Base-by-base conservation (phyloP, 1,140 invertebrate genomes). In the Drosophila auraria region DNA sequence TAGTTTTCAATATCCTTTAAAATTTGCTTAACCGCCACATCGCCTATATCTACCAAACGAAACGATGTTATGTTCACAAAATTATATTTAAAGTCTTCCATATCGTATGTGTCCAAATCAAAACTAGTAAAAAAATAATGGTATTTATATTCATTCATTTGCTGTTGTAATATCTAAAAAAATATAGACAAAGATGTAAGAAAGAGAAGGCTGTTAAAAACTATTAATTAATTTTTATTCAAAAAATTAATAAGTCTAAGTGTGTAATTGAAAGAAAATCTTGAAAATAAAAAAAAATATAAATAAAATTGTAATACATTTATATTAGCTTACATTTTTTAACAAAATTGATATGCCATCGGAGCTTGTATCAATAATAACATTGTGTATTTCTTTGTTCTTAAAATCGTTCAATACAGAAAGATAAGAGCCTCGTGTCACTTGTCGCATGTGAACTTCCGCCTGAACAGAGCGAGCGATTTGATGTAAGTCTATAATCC, bases 1-100 rank as follows among this genome's bases (percentile, higher is more conserved):
- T 72, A 92, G 3, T 33, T 45, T 93, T 97, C 96, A 96, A 98
- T 98, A 75, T 97, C 96, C 75, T 96, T 95, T 2, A 98, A 94
- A 8, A 95, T 94, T 64, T 97, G 96, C 72, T 95, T 95, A 4
- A 98, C 96, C 80, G 95, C 95, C 25, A 95, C 94, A 72, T 97
- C 95, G 15, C 96, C 96, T 3, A 96, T 94, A 91, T 98, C 97
- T 4, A 98, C 97, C 62, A 98, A 93, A 58, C 97, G 94, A 93
- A 97, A 98, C 7, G 97, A 97, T 45, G 97, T 98, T 94, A 98
- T 98, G 93, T 98, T 98, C 14, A 98, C 97, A 63, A 96, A 96
- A 93, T 98, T 98, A 94, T 98, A 98, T 91, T 97, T 97, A 93
- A 98, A 98, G 92, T 98, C 97, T 93, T 98, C 97, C 63, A 98